A percentile compares a stretch with the other conserved stretches of the same genome.
Conservation (phyloP, 2,888 invertebrate genomes). For the Trachelus stipa region DNA sequence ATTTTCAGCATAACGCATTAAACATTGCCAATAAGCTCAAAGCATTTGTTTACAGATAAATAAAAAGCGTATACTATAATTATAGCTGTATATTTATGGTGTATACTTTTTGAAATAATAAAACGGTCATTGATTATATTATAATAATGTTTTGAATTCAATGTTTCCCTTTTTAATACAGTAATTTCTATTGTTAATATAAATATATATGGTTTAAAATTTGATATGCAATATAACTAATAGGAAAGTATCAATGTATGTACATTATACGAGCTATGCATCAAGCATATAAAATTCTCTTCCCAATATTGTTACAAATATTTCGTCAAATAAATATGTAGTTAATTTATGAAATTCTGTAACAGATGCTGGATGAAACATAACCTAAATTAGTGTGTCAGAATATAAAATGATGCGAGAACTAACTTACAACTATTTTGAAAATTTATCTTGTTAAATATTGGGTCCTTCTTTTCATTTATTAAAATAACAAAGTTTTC, state of each 20-base stretch:
- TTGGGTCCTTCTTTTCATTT: neutral
- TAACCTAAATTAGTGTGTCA: neutral
- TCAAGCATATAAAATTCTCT: neutral
- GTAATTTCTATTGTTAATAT: neutral
- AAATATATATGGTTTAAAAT: neutral
- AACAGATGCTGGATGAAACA: neutral
- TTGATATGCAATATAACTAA: neutral
- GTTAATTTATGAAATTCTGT: neutral
- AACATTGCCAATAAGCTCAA: neutral
- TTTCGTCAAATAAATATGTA: neutral
- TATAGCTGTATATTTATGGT: neutral
- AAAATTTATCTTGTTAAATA: neutral
- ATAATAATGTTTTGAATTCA: neutral
- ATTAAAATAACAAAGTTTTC: neutral
- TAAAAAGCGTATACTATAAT: neutral
- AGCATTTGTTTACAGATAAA: neutral
- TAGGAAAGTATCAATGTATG: neutral
- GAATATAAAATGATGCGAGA: neutral
- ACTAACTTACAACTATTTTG: neutral
- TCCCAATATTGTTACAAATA: neutral
- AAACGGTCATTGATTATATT: neutral
- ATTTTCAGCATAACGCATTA: neutral
- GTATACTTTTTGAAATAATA: neutral
- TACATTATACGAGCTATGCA: neutral
- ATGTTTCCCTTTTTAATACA: neutral